Conservation (phyloP, 2,113 vertebrate species). For the Pituophis catenifer region DNA sequence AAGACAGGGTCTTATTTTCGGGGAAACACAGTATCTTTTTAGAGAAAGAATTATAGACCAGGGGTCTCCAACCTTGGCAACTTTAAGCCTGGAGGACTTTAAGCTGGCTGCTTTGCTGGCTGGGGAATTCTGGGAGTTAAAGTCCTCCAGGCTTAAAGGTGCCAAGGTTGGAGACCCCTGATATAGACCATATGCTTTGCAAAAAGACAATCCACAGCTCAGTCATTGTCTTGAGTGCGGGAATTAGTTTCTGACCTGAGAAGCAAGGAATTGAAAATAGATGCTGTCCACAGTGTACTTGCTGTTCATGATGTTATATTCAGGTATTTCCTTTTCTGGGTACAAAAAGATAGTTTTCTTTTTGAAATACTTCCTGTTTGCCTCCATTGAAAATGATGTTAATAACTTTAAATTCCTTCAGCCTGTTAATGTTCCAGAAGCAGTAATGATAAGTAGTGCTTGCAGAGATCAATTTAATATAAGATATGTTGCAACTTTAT, state of each 20-base stretch:
- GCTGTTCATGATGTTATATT: background rate
- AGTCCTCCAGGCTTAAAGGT: too few relatives aligned
- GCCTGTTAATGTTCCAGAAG: background rate
- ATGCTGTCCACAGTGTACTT: background rate
- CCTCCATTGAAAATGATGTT: background rate
- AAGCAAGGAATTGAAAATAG: background rate
- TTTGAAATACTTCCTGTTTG: background rate
- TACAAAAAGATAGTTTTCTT: background rate
- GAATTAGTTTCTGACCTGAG: background rate
- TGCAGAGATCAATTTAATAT: background rate
- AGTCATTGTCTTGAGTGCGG: background rate
- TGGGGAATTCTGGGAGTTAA: too few relatives aligned
- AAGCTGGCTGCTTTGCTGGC: too few relatives aligned
- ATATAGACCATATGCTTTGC: background rate
- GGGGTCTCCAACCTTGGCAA: too few relatives aligned
- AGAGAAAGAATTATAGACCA: background rate
- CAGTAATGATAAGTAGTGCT: background rate
- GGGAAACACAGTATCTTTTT: background rate
- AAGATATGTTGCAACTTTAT: background rate
- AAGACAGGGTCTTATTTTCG: too few relatives aligned
- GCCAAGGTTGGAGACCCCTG: too few relatives aligned
- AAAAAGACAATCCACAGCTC: background rate
- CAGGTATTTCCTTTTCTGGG: background rate
- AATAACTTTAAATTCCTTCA: background rate
- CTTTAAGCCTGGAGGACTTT: too few relatives aligned